Percentiles rank a stretch among this genome's conserved stretches.
These are phyloP conservation scores for Rhabdomys dilectus DNA, from an alignment of 2,113 vertebrate genomes.

Conservation along the genomic window DNA sequence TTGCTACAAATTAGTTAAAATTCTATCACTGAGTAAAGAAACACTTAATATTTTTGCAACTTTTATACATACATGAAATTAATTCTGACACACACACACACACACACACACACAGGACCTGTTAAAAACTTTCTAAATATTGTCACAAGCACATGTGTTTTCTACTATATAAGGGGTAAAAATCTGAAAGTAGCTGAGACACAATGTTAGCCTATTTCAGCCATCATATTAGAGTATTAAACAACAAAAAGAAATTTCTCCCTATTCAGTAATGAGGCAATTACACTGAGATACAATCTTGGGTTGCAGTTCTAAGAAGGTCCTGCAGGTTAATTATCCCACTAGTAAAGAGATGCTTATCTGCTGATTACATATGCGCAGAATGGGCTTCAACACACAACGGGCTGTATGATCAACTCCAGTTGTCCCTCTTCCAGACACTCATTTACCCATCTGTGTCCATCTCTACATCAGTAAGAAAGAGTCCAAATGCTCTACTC, in stretches of 20 bases:
- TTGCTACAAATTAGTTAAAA: background rate
- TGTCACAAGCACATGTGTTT: slow-evolving; percentile 22
- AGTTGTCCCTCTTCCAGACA: background rate
- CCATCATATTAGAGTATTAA: slow-evolving; percentile 52
- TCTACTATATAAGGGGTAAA: slow-evolving; percentile 9
- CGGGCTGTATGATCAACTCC: background rate
- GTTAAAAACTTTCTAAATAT: slow-evolving; percentile 44
- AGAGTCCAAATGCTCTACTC: background rate
- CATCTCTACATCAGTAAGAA: slow-evolving; percentile 17
- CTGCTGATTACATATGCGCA: background rate
- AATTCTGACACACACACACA: background rate
- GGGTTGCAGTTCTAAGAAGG: background rate
- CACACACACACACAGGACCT: background rate
- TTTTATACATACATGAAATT: slow-evolving; percentile 26
- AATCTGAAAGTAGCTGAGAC: slow-evolving; percentile 37
- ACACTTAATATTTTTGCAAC: slow-evolving; percentile 35
- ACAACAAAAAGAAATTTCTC: slow-evolving; percentile 45
- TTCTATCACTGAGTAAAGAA: background rate
- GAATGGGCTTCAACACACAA: background rate
- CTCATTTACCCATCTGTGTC: background rate
- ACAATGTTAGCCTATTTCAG: background rate
- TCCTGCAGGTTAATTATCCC: background rate
- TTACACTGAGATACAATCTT: background rate
- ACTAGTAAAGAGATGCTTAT: slow-evolving; percentile 29
- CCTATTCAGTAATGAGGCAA: slow-evolving; percentile 31